phyloP scores from a whole-genome alignment of 2,888 invertebrate genomes.

The Tenthredo amoena region DNA sequence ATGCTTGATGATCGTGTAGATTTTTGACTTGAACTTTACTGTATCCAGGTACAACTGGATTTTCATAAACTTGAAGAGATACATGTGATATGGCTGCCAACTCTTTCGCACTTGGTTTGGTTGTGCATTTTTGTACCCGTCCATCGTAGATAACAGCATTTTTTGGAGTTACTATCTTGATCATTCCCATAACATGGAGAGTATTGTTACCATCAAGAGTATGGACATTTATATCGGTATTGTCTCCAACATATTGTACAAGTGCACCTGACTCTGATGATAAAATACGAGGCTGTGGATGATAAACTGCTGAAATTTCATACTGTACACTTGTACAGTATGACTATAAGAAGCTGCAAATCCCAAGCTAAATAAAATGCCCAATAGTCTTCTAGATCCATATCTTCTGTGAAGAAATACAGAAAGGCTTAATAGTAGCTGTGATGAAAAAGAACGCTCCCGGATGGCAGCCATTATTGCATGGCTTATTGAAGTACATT shows the following conservation, averaged over 20 bases:
- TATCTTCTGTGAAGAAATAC: constrained; percentile 68
- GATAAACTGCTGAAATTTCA: too few species aligned
- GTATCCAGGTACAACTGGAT: constrained; percentile 63
- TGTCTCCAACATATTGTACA: too few species aligned
- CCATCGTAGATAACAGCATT: too few species aligned
- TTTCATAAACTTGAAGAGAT: constrained; percentile 63
- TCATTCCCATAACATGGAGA: too few species aligned
- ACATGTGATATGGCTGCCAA: constrained; percentile 61
- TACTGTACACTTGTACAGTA: constrained; percentile 49
- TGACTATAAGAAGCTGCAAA: constrained; percentile 70
- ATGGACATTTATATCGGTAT: too few species aligned
- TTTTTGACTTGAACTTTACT: constrained; percentile 64
- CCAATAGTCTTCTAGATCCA: constrained; percentile 69
- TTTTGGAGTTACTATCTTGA: too few species aligned
- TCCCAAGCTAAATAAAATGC: constrained; percentile 70
- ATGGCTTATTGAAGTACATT: constrained; percentile 71
- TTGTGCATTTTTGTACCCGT: too few species aligned
- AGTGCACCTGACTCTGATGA: too few species aligned
- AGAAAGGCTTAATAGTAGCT: neutral
- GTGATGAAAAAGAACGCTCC: constrained; percentile 59
- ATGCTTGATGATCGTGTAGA: constrained; percentile 61
- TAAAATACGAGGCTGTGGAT: too few species aligned
- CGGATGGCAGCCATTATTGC: constrained; percentile 69
- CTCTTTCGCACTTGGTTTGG: constrained; percentile 63
- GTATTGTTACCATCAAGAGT: too few species aligned